These are phyloP conservation scores for Caenorhabditis wallacei DNA, from an alignment of 2,888 invertebrate species.

Conservation along the genomic window DNA sequence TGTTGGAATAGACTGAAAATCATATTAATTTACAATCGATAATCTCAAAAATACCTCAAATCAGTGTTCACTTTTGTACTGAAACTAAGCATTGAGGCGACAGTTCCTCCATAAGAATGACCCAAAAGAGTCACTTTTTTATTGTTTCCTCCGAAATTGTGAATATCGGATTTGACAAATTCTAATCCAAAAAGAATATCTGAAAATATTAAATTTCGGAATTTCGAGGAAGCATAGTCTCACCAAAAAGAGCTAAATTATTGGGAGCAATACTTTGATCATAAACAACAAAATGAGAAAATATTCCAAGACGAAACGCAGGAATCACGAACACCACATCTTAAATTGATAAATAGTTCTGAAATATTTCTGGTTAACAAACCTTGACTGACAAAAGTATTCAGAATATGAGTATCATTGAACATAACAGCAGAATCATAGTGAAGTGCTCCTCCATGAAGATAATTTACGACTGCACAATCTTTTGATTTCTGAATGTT, in stretches of 20 bases:
- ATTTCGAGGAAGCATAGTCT: no score
- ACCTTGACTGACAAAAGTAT: constrained; percentile 57
- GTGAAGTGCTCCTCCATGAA: constrained; percentile 75
- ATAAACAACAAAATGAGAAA: constrained; percentile 69
- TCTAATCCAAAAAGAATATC: constrained; percentile 64
- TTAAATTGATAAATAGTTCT: constrained; percentile 23
- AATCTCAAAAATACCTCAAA: constrained; percentile 16
- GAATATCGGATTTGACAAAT: constrained; percentile 60
- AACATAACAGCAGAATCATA: constrained; percentile 79
- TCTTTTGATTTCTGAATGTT: constrained; percentile 16
- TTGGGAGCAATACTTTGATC: constrained; percentile 68
- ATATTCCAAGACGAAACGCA: constrained; percentile 74
- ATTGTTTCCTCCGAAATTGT: constrained; percentile 64
- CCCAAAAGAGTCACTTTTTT: constrained; percentile 65
- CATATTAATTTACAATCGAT: not conserved
- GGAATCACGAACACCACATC: constrained; percentile 75
- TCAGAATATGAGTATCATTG: constrained; percentile 69
- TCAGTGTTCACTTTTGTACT: constrained; percentile 50
- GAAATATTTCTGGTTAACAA: not conserved
- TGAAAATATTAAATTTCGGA: constrained; percentile 25
- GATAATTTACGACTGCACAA: constrained; percentile 74
- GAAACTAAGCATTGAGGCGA: constrained; percentile 38
- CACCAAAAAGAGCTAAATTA: constrained; percentile 77
- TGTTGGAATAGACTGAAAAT: constrained; percentile 60
- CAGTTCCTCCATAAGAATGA: constrained; percentile 64